A percentile compares a stretch with the other conserved stretches of the same genome.
phyloP scores from a whole-genome alignment of 2,888 invertebrate genomes.

The Coelopa pilipes region DNA sequence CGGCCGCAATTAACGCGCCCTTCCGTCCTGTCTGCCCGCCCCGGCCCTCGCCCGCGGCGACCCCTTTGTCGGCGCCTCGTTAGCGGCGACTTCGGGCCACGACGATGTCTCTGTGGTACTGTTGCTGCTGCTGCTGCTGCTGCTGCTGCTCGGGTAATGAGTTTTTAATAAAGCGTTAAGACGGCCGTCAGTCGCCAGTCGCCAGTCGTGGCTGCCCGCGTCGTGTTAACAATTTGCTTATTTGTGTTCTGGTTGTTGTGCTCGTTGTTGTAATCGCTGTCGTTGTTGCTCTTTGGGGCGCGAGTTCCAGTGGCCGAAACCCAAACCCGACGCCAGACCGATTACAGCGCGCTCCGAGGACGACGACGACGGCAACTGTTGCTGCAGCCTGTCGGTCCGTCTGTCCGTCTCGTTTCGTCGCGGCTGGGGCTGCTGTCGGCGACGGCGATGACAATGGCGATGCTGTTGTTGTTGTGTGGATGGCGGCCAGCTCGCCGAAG shows the following conservation, averaged over 20 bases:
- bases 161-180: conserved; percentile 25
- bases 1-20: not conserved
- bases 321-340: conserved; percentile 19
- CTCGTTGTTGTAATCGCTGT: not conserved
- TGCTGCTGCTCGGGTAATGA: conserved; percentile 12
- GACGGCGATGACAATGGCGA: not conserved
- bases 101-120: not conserved
- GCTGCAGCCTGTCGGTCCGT: conserved; percentile 2
- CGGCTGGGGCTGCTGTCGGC: not conserved
- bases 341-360: not conserved
- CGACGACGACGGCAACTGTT: conserved; percentile 14
- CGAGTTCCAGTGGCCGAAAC: not conserved
- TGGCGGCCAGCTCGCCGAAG: not conserved
- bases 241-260: conserved; percentile 3
- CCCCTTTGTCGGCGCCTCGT: too few relatives aligned
- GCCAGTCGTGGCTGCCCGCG: conserved; percentile 11
- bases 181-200: conserved; percentile 4
- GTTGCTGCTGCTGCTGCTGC: conserved; percentile 16
- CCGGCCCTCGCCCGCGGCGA: not conserved
- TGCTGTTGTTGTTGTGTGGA: not conserved
- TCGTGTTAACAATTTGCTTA: conserved; percentile 4
- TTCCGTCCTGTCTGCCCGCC: not conserved
- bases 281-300: too few relatives aligned
- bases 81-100: too few relatives aligned
- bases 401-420: too few relatives aligned